phyloP scores from a whole-genome alignment of 2,113 vertebrate genomes.

The Protobothrops flavoviridis region DNA sequence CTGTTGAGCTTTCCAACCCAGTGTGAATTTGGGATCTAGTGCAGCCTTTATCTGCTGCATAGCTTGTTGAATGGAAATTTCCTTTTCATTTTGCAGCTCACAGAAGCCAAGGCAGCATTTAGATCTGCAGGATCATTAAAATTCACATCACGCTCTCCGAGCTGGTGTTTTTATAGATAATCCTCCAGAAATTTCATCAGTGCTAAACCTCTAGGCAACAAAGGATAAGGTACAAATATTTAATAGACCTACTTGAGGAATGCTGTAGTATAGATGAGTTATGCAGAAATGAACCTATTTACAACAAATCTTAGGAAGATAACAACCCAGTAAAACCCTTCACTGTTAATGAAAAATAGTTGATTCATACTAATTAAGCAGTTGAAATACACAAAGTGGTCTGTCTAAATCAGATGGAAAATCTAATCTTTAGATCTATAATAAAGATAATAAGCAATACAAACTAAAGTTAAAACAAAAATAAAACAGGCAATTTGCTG shows the following conservation, averaged over 20 bases:
- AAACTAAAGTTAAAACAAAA: not conserved
- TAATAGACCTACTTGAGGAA: constrained; percentile 50
- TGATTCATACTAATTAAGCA: constrained; percentile 5
- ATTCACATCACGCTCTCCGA: constrained; percentile 36
- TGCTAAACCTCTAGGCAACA: constrained; percentile 37
- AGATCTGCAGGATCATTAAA: constrained; percentile 28
- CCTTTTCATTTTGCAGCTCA: not conserved
- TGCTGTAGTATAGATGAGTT: constrained; percentile 50
- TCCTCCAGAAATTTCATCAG: constrained; percentile 45
- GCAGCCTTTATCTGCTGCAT: not conserved
- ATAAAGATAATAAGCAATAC: not conserved
- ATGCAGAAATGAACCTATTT: constrained; percentile 44
- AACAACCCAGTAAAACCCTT: constrained; percentile 19
- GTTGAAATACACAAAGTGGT: not conserved
- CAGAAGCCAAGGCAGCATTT: constrained; percentile 15
- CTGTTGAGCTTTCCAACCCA: not conserved
- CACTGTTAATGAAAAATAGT: not conserved
- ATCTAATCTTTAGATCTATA: not conserved
- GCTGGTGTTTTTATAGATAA: constrained; percentile 27
- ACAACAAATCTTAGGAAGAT: constrained; percentile 42
- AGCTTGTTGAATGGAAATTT: not conserved
- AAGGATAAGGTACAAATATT: constrained; percentile 48
- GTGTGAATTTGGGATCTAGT: not conserved
- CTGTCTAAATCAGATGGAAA: not conserved
- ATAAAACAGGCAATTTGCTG: not conserved